Evolutionary conservation across 2,888 invertebrate species (phyloP).

Genomic region (Parnassius glacialis): DNA sequence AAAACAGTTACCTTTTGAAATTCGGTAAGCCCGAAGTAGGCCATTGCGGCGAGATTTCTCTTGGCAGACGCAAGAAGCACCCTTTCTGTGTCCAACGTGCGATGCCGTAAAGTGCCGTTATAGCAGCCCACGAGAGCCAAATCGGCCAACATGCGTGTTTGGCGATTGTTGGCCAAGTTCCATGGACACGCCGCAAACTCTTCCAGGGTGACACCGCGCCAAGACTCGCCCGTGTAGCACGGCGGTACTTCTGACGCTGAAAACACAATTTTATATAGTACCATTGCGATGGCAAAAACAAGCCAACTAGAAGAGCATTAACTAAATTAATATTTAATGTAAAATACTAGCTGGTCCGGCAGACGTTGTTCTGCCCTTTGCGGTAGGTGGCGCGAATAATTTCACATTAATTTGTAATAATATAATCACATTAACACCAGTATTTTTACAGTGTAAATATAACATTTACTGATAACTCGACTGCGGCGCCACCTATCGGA

Average conservation of each 20-base stretch:
- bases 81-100: conserved; percentile 86
- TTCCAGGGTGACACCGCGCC: conserved; percentile 93
- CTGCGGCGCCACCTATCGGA: too few relatives aligned
- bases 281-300: too few relatives aligned
- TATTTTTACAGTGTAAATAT: too few relatives aligned
- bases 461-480: too few relatives aligned
- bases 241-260: conserved; percentile 89
- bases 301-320: too few relatives aligned
- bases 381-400: too few relatives aligned
- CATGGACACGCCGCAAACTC: conserved; percentile 95
- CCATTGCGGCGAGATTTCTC: conserved; percentile 95
- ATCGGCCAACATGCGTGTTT: conserved; percentile 98
- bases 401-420: too few relatives aligned
- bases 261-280: not conserved
- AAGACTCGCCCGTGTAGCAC: conserved; percentile 89
- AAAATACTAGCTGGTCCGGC: too few relatives aligned
- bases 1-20: conserved; percentile 87
- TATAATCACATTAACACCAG: too few relatives aligned
- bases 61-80: conserved; percentile 97
- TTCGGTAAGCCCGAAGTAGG: conserved; percentile 98
- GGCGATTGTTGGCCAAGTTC: conserved; percentile 97
- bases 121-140: conserved; percentile 97
- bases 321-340: too few relatives aligned
- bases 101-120: conserved; percentile 88
- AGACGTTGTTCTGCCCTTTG: too few relatives aligned